Percentiles rank a stretch among this genome's conserved stretches.
Conservation (phyloP, 2,888 invertebrate species). For the Andrena trimmerana region DNA sequence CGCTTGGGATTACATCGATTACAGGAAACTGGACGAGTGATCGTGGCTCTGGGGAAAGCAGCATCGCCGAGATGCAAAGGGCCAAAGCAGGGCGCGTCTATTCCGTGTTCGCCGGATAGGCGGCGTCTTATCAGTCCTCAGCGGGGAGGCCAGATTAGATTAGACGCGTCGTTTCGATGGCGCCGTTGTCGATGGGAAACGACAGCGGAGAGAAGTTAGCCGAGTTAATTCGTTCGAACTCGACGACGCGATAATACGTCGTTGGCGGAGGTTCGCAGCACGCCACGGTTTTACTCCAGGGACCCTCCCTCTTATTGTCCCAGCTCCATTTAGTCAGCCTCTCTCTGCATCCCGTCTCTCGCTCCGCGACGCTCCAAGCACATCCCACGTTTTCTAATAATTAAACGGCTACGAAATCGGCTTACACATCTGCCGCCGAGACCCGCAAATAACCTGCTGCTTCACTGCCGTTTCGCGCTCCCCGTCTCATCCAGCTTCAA, state of each 20-base stretch:
- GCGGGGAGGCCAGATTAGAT: conserved; percentile 6
- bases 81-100: neutral
- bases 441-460: conserved; percentile 44
- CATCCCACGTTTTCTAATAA: conserved; percentile 53
- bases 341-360: neutral
- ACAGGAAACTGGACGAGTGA: too few relatives aligned
- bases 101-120: neutral
- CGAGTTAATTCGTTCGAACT: conserved; percentile 36
- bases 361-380: neutral
- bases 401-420: conserved; percentile 66
- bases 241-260: conserved; percentile 47
- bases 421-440: conserved; percentile 56
- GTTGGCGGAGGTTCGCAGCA: conserved; percentile 18
- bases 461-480: neutral
- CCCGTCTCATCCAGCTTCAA: too few relatives aligned
- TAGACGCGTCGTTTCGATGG: conserved; percentile 6
- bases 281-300: conserved; percentile 1
- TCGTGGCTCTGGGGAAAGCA: too few relatives aligned
- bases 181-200: conserved; percentile 18
- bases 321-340: neutral
- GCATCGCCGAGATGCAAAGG: too few relatives aligned
- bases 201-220: conserved; percentile 25
- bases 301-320: conserved; percentile 28
- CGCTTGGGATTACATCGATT: too few relatives aligned
- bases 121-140: conserved; percentile 1